Evolutionary conservation across 2,797 vertebrate species (phyloP), one percentile per base, ranked within the genome.

Genomic region (Enteromius trimaculatus): DNA sequence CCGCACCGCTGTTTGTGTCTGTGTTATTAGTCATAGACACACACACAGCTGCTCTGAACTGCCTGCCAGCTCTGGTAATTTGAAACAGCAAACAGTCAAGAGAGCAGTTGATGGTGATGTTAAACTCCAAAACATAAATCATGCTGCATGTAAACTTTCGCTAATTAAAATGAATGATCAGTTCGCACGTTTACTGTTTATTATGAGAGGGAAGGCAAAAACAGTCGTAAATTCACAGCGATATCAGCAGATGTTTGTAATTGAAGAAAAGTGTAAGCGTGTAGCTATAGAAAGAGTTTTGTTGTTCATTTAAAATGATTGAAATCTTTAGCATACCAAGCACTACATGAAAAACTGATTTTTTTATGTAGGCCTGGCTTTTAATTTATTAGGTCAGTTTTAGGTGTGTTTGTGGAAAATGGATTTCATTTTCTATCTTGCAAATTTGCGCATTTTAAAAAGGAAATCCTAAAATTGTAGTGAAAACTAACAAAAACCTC

Each of bases 21-120:
- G 76, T 80, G 74, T 77, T 79, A 81, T 89, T 85, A 84, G 87
- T 89, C 83, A 88, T 83, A 77, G 62, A 84, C 72, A 53, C 58
- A 84, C 66, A 79, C 81, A 80, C 88, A 91, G 90, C 88, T 90
- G 89, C 83, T 85, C 62, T 77, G 34, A 87, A 87, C 83, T 83
- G 84, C 42, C 29, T 86, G 80, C 80, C 84, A 81, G 83, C 69
- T 79, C 64, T 55, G 42, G 64, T 82, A 85, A 87, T 85, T 85
- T 80, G 29, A 64, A 84, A 81, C 74, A 31, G 58, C 81, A 83
- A 83, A 81, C 86, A 87, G 72, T 86, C 76, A 83, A 77, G 71
- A 82, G 70, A 80, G 82, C 39, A 89, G 79, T 84, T 82, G 71
- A 51, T 74, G 84, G 80, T 83, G 62, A 82, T 81, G 87, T 85